Conservation (phyloP, 2,113 vertebrate species). For the Pardalotus punctatus region DNA sequence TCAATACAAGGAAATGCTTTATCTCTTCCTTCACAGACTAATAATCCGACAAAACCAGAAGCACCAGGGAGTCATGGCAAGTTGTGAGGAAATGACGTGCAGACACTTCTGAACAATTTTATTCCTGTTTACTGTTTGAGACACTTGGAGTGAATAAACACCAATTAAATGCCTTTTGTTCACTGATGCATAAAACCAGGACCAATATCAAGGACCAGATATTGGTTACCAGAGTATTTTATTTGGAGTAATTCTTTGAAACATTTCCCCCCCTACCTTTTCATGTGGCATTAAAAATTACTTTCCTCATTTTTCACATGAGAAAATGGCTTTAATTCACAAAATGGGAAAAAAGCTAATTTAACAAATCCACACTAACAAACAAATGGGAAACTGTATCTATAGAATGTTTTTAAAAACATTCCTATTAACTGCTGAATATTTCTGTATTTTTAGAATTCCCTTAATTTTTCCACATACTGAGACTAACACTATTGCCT, state of each 20-base stretch:
- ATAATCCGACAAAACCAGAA: conserved; percentile 72
- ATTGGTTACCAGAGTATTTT: not conserved
- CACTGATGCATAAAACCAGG: not conserved
- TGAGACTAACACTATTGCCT: not conserved
- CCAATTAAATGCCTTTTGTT: not conserved
- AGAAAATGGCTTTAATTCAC: not conserved
- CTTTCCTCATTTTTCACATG: not conserved
- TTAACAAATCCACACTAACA: not conserved
- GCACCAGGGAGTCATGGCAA: conserved; percentile 49
- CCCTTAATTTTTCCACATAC: not conserved
- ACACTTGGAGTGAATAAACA: conserved; percentile 45
- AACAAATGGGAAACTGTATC: not conserved
- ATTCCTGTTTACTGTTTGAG: conserved; percentile 51
- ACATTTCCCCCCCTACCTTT: not conserved
- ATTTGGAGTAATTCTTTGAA: not conserved
- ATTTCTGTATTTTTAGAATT: not conserved
- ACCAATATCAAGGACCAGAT: not conserved
- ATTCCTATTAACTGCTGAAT: not conserved
- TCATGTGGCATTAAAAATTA: not conserved
- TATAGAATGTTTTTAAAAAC: accelerated
- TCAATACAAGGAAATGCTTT: conserved; percentile 83
- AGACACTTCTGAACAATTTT: conserved; percentile 36
- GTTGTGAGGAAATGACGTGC: conserved; percentile 59
- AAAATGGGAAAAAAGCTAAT: not conserved
- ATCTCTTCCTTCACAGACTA: conserved; percentile 76